Conservation (phyloP, 2,888 invertebrate species). For the Proisotoma minuta region DNA sequence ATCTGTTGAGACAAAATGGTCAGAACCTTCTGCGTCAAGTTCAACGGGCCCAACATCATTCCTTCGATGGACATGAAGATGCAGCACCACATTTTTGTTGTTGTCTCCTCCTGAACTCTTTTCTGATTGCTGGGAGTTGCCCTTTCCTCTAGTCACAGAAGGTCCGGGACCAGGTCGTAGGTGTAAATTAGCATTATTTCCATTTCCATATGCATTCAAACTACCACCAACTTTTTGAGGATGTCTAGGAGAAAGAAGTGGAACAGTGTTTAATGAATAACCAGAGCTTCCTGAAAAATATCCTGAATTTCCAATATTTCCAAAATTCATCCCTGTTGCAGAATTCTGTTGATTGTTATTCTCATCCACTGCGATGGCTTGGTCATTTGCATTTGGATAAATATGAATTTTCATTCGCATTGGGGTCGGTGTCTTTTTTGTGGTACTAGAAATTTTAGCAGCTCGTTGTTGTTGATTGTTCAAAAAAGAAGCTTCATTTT, state of each 20-base stretch:
- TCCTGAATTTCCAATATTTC: neutral
- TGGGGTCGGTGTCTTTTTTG: conserved; percentile 16
- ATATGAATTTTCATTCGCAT: conserved; percentile 48
- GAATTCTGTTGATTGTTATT: neutral
- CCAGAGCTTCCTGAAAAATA: neutral
- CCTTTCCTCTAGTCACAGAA: neutral
- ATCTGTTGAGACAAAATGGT: conserved; percentile 31
- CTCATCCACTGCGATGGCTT: neutral
- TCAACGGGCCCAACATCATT: conserved; percentile 32
- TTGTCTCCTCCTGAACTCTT: conserved; percentile 15
- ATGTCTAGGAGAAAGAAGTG: neutral
- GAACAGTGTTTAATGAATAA: neutral
- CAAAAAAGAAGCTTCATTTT: conserved; percentile 34
- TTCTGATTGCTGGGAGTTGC: neutral
- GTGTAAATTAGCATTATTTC: neutral
- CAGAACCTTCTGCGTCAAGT: conserved; percentile 37
- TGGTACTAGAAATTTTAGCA: neutral
- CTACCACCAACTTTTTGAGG: conserved; percentile 15
- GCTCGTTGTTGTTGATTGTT: conserved; percentile 5
- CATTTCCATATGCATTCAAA: too few relatives aligned
- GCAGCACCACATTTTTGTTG: conserved; percentile 44
- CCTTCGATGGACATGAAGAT: conserved; percentile 45
- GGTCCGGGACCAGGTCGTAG: conserved; percentile 12
- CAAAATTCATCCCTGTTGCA: neutral
- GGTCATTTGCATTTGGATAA: conserved; percentile 41